Percentiles rank a stretch among this genome's conserved stretches.
These are phyloP conservation scores for Platichthys flesus DNA, from an alignment of 2,113 vertebrate species.

Conservation along the genomic window DNA sequence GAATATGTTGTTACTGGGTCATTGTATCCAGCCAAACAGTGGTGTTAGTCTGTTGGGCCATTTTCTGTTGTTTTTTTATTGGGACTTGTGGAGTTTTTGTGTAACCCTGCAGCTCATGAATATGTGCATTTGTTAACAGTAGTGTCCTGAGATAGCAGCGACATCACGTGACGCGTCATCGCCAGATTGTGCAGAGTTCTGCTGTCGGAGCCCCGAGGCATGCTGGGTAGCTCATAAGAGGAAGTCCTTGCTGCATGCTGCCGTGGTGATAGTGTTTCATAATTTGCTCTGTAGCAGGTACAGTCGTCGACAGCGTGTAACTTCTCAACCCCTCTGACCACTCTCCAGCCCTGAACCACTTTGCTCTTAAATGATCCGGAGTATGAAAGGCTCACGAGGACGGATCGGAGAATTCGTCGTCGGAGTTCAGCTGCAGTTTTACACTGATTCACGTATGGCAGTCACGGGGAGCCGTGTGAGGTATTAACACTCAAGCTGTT, in stretches of 20 bases:
- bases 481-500: conserved; percentile 33
- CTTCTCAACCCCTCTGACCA: conserved; percentile 47
- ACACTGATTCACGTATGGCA: conserved; percentile 27
- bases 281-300: conserved; percentile 53
- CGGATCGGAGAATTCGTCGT: conserved; percentile 10
- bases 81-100: no score
- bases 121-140: conserved; percentile 10
- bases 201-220: conserved; percentile 46
- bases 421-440: conserved; percentile 9
- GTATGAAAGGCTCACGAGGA: conserved; percentile 7
- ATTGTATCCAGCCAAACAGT: no score
- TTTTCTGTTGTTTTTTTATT: no score
- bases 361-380: conserved; percentile 8
- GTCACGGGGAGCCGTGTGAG: neutral
- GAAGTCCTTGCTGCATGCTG: conserved; percentile 39
- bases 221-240: conserved; percentile 73
- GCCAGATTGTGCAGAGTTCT: conserved; percentile 26
- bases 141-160: conserved; percentile 17
- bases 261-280: conserved; percentile 63
- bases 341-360: conserved; percentile 39
- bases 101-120: no score
- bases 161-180: conserved; percentile 15
- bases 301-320: conserved; percentile 49
- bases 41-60: no score
- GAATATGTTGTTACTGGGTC: no score